Percentiles rank a stretch among this genome's conserved stretches.
These are phyloP conservation scores for Halcyon senegalensis DNA, from an alignment of 2,113 vertebrate genomes.

Conservation along the genomic window DNA sequence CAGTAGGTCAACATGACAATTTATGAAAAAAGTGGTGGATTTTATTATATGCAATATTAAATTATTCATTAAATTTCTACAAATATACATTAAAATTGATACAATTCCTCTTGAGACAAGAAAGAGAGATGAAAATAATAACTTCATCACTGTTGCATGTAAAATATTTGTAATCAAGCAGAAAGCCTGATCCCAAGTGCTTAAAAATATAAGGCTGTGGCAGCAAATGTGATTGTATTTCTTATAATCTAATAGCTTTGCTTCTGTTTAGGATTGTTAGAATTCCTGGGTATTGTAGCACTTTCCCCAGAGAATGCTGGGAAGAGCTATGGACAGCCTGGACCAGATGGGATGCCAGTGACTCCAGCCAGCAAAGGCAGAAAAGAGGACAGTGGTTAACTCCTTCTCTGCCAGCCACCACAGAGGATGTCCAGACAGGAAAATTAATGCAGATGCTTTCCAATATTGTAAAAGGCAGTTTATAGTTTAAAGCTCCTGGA, in stretches of 20 bases:
- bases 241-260: slow-evolving; percentile 64
- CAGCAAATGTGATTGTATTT: slow-evolving; percentile 67
- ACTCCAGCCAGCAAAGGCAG: slow-evolving; percentile 47
- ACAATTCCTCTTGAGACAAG: neutral
- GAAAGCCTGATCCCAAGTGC: slow-evolving; percentile 11
- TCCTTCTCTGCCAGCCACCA: neutral
- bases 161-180: slow-evolving; percentile 38
- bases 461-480: neutral
- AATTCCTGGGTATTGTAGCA: slow-evolving; percentile 66
- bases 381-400: slow-evolving; percentile 64
- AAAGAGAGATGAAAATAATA: neutral
- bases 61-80: slow-evolving; percentile 16
- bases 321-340: slow-evolving; percentile 15
- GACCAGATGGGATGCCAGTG: slow-evolving; percentile 69
- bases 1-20: neutral
- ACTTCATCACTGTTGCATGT: neutral
- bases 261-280: slow-evolving; percentile 72
- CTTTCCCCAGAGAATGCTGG: slow-evolving; percentile 53
- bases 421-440: neutral
- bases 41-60: neutral
- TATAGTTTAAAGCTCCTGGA: neutral
- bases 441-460: neutral
- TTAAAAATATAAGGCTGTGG: slow-evolving; percentile 10
- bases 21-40: neutral
- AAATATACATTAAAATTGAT: neutral